Percentiles rank a stretch among this genome's conserved stretches.
These are phyloP conservation scores for Ennomos quercinarius DNA, from an alignment of 2,888 invertebrate species.

Conservation along the genomic window DNA sequence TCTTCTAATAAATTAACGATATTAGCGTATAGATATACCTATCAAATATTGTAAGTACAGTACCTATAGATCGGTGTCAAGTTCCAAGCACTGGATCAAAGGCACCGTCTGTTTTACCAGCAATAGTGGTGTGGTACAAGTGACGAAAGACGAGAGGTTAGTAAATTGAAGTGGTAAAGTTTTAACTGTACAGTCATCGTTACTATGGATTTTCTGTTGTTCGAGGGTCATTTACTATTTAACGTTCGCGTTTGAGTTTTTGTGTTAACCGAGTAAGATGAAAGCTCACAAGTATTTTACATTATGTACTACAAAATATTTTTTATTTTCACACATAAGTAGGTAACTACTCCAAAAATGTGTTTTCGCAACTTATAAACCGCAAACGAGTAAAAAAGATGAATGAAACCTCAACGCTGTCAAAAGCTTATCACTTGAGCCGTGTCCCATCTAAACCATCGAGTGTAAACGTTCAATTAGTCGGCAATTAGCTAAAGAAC, in stretches of 20 bases:
- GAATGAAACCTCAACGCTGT: background rate
- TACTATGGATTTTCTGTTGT: no score
- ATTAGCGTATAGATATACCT: constrained; percentile 7
- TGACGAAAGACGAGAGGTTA: constrained; percentile 6
- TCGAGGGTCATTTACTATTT: no score
- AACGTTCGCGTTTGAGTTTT: no score
- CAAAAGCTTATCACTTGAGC: constrained; percentile 39
- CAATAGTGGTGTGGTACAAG: constrained; percentile 41
- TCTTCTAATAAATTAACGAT: constrained; percentile 23
- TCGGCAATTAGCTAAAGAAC: constrained; percentile 72
- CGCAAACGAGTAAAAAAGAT: no score
- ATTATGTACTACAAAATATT: no score
- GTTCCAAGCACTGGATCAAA: constrained; percentile 58
- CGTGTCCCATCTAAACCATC: constrained; percentile 45
- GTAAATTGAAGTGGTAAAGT: no score
- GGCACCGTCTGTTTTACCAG: constrained; percentile 59
- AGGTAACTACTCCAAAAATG: no score
- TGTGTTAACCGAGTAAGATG: no score
- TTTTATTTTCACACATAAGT: no score
- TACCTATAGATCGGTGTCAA: constrained; percentile 51
- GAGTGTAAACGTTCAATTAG: constrained; percentile 76
- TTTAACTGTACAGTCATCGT: no score
- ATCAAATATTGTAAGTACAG: constrained; percentile 27
- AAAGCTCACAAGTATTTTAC: no score
- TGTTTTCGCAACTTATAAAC: no score